Percentiles rank a stretch among this genome's conserved stretches.
Evolutionary conservation across 1,140 invertebrate species (phyloP).

Genomic region (Drosophila pallidifrons): DNA sequence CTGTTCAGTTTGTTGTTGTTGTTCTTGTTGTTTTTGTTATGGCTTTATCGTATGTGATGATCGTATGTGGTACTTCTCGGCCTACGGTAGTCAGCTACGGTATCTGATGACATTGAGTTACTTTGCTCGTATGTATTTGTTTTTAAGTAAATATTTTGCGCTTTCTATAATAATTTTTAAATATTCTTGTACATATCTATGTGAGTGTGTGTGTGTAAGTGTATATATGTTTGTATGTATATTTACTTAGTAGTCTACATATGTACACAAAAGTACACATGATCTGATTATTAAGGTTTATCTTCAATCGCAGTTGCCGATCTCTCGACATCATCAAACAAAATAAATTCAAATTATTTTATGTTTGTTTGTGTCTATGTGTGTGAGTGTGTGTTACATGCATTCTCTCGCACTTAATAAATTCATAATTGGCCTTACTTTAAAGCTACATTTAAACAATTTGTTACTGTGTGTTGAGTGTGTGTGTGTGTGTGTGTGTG

Average conservation of each 20-base stretch:
- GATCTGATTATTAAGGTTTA: constrained; percentile 22
- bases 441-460: constrained; percentile 16
- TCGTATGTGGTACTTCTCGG: constrained; percentile 20
- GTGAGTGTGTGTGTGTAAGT: constrained; percentile 48
- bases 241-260: constrained; percentile 50
- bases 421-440: constrained; percentile 42
- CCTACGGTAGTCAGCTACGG: constrained; percentile 10
- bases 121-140: constrained; percentile 5
- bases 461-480: constrained; percentile 7
- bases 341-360: constrained; percentile 6
- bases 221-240: constrained; percentile 42
- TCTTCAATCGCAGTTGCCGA: constrained; percentile 3
- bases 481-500: constrained; percentile 37
- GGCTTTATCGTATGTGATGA: constrained; percentile 30
- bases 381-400: constrained; percentile 13
- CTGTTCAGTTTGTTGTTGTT: constrained; percentile 15
- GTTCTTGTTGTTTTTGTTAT: constrained; percentile 23
- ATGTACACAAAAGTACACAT: constrained; percentile 68
- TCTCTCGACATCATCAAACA: constrained; percentile 10
- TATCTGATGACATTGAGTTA: constrained; percentile 26
- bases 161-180: constrained; percentile 17
- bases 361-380: neutral
- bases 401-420: constrained; percentile 25
- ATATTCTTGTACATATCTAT: constrained; percentile 43
- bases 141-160: constrained; percentile 36